These are phyloP conservation scores for Diogma glabrata DNA, from an alignment of 2,888 invertebrate genomes.

Conservation along the genomic window DNA sequence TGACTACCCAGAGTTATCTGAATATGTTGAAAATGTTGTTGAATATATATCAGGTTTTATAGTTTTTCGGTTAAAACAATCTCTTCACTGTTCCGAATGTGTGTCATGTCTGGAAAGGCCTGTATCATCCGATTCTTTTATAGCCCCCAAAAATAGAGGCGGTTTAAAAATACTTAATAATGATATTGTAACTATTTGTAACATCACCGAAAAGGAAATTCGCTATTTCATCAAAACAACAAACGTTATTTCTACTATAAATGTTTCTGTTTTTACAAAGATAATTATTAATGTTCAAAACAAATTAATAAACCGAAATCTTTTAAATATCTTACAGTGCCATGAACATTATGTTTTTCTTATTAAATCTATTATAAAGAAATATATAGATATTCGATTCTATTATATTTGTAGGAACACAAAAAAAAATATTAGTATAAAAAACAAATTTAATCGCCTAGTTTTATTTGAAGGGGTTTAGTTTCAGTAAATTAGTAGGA, in stretches of 20 bases:
- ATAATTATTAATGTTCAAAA: slow-evolving; percentile 1
- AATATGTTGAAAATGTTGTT: slow-evolving; percentile 4
- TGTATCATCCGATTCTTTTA: too few relatives aligned
- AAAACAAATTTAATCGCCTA: not conserved
- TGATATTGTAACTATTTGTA: too few relatives aligned
- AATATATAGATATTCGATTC: not conserved
- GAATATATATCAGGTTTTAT: not conserved
- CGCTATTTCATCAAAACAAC: too few relatives aligned
- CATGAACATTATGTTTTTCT: slow-evolving; percentile 1
- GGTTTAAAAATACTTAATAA: too few relatives aligned
- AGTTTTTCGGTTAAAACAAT: not conserved
- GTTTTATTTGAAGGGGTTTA: not conserved
- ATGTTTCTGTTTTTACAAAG: not conserved
- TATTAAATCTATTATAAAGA: not conserved
- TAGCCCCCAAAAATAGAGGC: too few relatives aligned
- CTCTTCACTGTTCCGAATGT: not conserved
- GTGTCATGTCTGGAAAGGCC: too few relatives aligned
- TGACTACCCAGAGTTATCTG: not conserved
- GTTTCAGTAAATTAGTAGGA: too few relatives aligned
- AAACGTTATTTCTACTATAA: too few relatives aligned
- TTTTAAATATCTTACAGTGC: not conserved
- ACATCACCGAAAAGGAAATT: too few relatives aligned
- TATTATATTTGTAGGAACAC: not conserved
- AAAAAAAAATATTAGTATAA: not conserved
- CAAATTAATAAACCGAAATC: slow-evolving; percentile 2